phyloP scores from a whole-genome alignment of 2,797 vertebrate genomes.

The Choloepus didactylus region DNA sequence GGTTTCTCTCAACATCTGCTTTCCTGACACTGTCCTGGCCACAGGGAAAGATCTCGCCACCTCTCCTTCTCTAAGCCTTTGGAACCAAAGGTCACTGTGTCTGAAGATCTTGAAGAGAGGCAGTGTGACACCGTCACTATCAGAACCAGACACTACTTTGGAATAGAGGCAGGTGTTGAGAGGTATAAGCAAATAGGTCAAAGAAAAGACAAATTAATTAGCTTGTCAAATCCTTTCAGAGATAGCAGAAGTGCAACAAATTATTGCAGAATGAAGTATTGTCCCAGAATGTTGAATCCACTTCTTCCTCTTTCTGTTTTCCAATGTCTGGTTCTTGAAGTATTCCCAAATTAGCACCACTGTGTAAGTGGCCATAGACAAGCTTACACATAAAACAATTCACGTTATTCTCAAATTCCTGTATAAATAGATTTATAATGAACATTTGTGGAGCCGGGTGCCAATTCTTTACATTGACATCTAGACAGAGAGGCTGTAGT shows the following conservation, averaged over 20 bases:
- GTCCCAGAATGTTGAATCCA: rapidly evolving
- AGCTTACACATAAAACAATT: neutral
- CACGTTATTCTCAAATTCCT: neutral
- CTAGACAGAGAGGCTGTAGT: neutral
- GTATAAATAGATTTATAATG: neutral
- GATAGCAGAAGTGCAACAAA: neutral
- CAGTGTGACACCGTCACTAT: rapidly evolving
- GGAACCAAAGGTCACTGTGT: neutral
- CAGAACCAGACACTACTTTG: rapidly evolving
- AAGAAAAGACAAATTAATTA: neutral
- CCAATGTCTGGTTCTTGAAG: neutral
- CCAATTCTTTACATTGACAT: neutral
- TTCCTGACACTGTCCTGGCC: rapidly evolving
- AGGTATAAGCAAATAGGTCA: rapidly evolving
- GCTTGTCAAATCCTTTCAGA: neutral
- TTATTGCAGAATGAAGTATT: neutral
- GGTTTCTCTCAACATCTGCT: neutral
- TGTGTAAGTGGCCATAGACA: too few species aligned
- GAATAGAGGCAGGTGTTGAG: neutral
- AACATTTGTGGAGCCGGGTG: neutral
- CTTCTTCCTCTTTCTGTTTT: neutral
- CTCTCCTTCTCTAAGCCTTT: rapidly evolving
- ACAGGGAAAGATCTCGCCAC: rapidly evolving
- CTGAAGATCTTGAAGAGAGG: neutral
- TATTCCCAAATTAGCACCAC: neutral